phyloP scores from a whole-genome alignment of 1,140 invertebrate species.

The Drosophila orosa region DNA sequence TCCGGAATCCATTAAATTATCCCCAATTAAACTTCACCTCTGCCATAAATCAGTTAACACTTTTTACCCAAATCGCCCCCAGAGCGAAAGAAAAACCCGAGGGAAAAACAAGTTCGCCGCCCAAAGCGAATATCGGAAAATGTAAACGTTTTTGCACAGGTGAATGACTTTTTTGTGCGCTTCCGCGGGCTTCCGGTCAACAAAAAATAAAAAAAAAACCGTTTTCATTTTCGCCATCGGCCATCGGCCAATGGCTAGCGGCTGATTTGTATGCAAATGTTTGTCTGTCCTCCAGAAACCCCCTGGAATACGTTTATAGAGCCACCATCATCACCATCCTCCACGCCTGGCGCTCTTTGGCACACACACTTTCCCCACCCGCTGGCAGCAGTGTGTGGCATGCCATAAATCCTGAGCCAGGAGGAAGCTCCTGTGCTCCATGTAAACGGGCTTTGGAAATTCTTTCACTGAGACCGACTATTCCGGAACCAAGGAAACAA shows the following conservation, averaged over 20 bases:
- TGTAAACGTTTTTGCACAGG: conserved; percentile 70
- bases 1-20: conserved; percentile 20
- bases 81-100: conserved; percentile 8
- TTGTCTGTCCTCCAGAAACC: conserved; percentile 39
- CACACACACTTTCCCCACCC: conserved; percentile 22
- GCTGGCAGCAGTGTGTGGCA: conserved; percentile 35
- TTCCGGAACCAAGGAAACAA: conserved; percentile 77
- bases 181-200: conserved; percentile 81
- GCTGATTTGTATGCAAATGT: conserved; percentile 60
- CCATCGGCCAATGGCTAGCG: conserved; percentile 48
- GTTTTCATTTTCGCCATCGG: conserved; percentile 75
- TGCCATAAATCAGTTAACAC: conserved; percentile 28
- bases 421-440: conserved; percentile 48
- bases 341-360: conserved; percentile 5
- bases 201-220: conserved; percentile 73
- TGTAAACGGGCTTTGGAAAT: conserved; percentile 43
- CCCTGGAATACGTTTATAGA: conserved; percentile 6
- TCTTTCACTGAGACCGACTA: conserved; percentile 42
- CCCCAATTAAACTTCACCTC: conserved; percentile 5
- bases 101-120: conserved; percentile 42
- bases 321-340: neutral
- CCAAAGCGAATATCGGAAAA: conserved; percentile 58
- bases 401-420: conserved; percentile 71
- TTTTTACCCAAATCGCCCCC: conserved; percentile 3
- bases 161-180: conserved; percentile 83